Evolutionary conservation across 2,888 invertebrate genomes (phyloP).

Genomic region (Parnassius smintheus): DNA sequence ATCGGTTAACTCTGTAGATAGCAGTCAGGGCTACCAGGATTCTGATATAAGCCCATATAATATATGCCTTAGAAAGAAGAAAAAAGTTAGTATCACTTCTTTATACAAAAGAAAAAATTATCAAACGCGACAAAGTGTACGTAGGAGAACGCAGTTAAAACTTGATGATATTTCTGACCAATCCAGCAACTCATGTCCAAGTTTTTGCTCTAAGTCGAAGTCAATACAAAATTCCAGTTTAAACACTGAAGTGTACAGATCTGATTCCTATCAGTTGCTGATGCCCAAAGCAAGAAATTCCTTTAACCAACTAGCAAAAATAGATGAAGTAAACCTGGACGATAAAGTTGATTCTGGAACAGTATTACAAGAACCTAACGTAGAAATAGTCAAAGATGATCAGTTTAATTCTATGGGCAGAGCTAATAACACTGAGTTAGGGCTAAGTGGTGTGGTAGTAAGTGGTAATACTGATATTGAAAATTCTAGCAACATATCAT

Average conservation of each 20-base stretch:
- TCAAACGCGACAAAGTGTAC: constrained; percentile 1
- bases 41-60: constrained; percentile 54
- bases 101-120: constrained; percentile 11
- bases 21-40: constrained; percentile 65
- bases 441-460: too few species aligned
- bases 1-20: constrained; percentile 49
- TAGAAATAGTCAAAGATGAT: constrained; percentile 23
- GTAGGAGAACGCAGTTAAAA: constrained; percentile 25
- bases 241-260: constrained; percentile 50
- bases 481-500: constrained; percentile 59
- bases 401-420: constrained; percentile 16
- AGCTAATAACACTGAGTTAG: constrained; percentile 2
- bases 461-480: constrained; percentile 31
- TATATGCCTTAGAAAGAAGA: constrained; percentile 42
- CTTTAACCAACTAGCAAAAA: constrained; percentile 43
- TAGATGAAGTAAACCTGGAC: constrained; percentile 46
- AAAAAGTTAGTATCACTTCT: constrained; percentile 35
- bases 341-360: constrained; percentile 12
- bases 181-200: constrained; percentile 47
- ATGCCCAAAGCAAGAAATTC: constrained; percentile 41
- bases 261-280: constrained; percentile 63
- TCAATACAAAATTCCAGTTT: constrained; percentile 39
- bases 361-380: constrained; percentile 14
- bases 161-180: constrained; percentile 46
- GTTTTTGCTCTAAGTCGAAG: constrained; percentile 34